Percentiles rank a stretch among this genome's conserved stretches.
Evolutionary conservation across 1,140 invertebrate genomes (phyloP).

Genomic region (Drosophila pseudoobscura): DNA sequence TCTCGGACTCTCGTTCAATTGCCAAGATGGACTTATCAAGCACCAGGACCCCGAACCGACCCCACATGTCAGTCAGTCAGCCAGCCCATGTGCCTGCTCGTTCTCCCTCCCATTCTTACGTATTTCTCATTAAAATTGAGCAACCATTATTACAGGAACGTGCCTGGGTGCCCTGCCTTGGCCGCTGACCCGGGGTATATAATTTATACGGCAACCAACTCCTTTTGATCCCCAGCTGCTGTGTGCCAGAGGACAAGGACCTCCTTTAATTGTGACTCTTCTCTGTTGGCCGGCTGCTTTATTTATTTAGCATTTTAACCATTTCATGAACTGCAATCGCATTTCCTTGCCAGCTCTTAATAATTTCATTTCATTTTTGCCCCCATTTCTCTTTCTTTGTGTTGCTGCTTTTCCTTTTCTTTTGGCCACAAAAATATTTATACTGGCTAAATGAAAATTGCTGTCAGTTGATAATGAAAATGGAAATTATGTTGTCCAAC

Average conservation of each 20-base stretch:
- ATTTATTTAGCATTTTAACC: conserved; percentile 68
- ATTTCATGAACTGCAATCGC: conserved; percentile 46
- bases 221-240: conserved; percentile 15
- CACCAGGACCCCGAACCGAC: neutral
- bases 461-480: conserved; percentile 31
- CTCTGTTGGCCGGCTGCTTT: conserved; percentile 8
- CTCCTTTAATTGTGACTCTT: conserved; percentile 15
- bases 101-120: conserved; percentile 36
- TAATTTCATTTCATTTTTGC: conserved; percentile 11
- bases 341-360: conserved; percentile 25
- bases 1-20: conserved; percentile 51
- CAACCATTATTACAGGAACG: conserved; percentile 73
- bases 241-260: no score
- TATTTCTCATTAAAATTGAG: conserved; percentile 78
- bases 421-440: conserved; percentile 27
- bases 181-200: conserved; percentile 24
- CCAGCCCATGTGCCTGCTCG: neutral
- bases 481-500: conserved; percentile 17
- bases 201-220: conserved; percentile 49
- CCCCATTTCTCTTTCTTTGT: no score
- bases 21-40: conserved; percentile 42
- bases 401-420: neutral
- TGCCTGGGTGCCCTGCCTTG: conserved; percentile 37
- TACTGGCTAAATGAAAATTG: conserved; percentile 25
- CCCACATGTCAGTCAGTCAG: conserved; percentile 11